phyloP scores from a whole-genome alignment of 53 echinoderm and acorn worm species.

The Pentamera pediparva region DNA sequence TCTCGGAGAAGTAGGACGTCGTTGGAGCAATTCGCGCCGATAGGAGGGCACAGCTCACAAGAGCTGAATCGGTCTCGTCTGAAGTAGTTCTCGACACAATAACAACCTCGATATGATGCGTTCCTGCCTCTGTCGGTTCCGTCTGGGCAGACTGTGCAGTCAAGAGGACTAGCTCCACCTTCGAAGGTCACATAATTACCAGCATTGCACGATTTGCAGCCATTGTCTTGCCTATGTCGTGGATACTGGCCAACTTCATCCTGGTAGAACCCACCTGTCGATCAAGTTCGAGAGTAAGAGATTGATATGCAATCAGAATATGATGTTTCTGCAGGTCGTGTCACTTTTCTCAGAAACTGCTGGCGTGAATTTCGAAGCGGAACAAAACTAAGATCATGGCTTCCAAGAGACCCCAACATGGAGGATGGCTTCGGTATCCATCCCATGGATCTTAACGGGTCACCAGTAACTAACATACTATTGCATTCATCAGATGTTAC shows the following conservation, averaged over 20 bases:
- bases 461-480: no score
- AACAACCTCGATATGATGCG: slow-evolving; percentile 14
- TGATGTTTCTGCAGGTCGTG: no score
- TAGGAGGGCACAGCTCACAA: neutral
- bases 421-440: no score
- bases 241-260: slow-evolving; percentile 12
- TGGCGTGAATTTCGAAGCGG: no score
- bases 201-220: slow-evolving; percentile 2
- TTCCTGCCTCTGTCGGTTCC: neutral
- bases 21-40: neutral
- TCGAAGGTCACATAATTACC: neutral
- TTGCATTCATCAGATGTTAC: no score
- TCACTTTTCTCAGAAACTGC: no score
- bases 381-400: no score
- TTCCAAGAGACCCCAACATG: no score
- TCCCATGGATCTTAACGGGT: no score
- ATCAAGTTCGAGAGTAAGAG: no score
- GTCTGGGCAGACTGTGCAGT: slow-evolving; percentile 6
- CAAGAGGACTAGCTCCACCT: neutral
- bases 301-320: no score
- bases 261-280: slow-evolving; percentile 26
- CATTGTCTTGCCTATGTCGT: neutral
- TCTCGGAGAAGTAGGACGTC: neutral
- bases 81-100: neutral
- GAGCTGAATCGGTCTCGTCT: neutral